phyloP scores from a whole-genome alignment of 1,140 invertebrate genomes.

The Antheraea pernyi region DNA sequence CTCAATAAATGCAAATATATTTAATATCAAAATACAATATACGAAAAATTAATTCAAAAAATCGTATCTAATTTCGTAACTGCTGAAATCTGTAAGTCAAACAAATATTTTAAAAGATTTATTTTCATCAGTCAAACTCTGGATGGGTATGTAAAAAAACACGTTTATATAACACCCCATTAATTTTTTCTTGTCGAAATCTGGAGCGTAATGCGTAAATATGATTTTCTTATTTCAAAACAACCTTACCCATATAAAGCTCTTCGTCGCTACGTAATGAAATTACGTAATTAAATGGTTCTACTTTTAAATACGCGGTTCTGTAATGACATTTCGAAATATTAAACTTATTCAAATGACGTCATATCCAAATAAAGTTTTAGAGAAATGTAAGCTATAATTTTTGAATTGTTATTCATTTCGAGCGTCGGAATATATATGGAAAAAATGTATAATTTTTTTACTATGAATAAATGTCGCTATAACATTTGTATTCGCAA shows the following conservation, averaged over 20 bases:
- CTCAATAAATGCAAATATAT: too few species aligned
- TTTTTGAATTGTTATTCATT: too few species aligned
- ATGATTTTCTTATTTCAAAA: constrained; percentile 47
- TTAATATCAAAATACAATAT: too few species aligned
- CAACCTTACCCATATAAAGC: constrained; percentile 52
- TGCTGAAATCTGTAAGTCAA: background rate
- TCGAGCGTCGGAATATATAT: too few species aligned
- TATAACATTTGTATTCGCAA: background rate
- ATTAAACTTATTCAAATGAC: too few species aligned
- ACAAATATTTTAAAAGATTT: background rate
- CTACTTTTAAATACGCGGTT: constrained; percentile 25
- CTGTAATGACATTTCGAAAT: too few species aligned
- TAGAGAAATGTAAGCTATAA: too few species aligned
- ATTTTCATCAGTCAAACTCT: background rate
- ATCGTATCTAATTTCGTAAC: too few species aligned
- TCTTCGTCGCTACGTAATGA: constrained; percentile 40
- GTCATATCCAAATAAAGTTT: too few species aligned
- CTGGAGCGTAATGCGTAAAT: constrained; percentile 38
- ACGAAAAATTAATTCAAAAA: too few species aligned
- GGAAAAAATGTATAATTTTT: background rate
- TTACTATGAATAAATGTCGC: background rate
- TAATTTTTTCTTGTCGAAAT: constrained; percentile 48
- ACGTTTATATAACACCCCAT: background rate
- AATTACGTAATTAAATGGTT: constrained; percentile 45
- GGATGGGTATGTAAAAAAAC: background rate